phyloP scores from a whole-genome alignment of 2,888 invertebrate genomes.

The Acrobeloides nanus region DNA sequence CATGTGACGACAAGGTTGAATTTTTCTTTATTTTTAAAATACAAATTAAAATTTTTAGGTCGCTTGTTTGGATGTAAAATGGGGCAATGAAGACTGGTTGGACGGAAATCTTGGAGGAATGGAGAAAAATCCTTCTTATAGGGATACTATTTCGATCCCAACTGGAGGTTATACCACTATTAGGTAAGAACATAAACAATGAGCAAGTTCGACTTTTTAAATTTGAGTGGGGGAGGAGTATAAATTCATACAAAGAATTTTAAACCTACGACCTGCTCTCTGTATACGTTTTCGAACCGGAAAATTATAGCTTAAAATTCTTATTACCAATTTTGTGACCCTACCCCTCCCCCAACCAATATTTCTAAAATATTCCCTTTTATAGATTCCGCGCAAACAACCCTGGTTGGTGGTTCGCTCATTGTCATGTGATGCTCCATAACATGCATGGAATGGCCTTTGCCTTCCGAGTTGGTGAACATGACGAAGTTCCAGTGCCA shows the following conservation, averaged over 20 bases:
- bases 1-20: slow-evolving; percentile 24
- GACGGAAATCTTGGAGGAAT: slow-evolving; percentile 35
- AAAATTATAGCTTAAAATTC: too few species aligned
- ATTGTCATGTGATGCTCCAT: slow-evolving; percentile 50
- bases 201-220: too few species aligned
- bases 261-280: too few species aligned
- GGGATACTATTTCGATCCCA: slow-evolving; percentile 53
- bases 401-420: slow-evolving; percentile 53
- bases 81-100: slow-evolving; percentile 28
- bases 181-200: slow-evolving; percentile 21
- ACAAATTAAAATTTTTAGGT: slow-evolving; percentile 7
- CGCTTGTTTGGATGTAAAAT: slow-evolving; percentile 26
- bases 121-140: slow-evolving; percentile 37
- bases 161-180: slow-evolving; percentile 53
- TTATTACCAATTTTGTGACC: too few species aligned
- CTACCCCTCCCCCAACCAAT: too few species aligned
- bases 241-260: too few species aligned
- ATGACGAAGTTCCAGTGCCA: slow-evolving; percentile 40
- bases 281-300: too few species aligned
- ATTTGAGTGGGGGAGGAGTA: too few species aligned
- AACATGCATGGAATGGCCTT: slow-evolving; percentile 52
- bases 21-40: too few species aligned
- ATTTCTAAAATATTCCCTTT: slow-evolving; percentile 2
- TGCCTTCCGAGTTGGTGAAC: slow-evolving; percentile 40
- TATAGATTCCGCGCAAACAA: slow-evolving; percentile 50